Percentiles rank a stretch among this genome's conserved stretches.
These are phyloP conservation scores for Oryzaephilus surinamensis DNA, from an alignment of 1,140 invertebrate species.

Conservation along the genomic window DNA sequence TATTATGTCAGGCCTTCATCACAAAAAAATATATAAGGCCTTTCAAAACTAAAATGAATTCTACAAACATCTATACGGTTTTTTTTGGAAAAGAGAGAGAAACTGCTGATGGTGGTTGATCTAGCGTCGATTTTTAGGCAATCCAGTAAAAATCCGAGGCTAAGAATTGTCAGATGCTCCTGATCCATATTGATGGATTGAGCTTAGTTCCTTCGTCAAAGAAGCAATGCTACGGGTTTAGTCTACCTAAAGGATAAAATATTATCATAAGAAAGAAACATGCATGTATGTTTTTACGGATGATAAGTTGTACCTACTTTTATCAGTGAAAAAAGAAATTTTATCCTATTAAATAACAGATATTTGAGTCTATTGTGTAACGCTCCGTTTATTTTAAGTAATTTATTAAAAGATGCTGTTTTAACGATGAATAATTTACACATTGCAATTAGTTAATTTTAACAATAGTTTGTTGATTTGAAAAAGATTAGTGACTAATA, in stretches of 20 bases:
- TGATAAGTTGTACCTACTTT: no score
- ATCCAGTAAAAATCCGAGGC: conserved; percentile 19
- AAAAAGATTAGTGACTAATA: no score
- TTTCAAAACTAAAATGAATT: no score
- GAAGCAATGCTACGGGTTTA: conserved; percentile 6
- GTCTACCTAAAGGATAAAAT: conserved; percentile 10
- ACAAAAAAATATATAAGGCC: conserved; percentile 10
- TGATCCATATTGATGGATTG: conserved; percentile 23
- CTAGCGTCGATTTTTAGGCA: conserved; percentile 19
- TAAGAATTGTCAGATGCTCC: conserved; percentile 18
- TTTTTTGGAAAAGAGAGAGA: conserved; percentile 10
- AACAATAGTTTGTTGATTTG: no score
- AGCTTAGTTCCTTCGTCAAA: conserved; percentile 7
- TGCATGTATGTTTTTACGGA: conserved; percentile 11
- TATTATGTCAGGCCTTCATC: conserved; percentile 23
- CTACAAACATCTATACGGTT: no score
- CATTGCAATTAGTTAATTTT: no score
- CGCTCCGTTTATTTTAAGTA: no score
- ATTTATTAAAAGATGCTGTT: no score
- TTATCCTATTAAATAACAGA: no score
- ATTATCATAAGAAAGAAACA: conserved; percentile 21
- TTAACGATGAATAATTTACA: no score
- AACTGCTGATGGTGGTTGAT: conserved; percentile 14
- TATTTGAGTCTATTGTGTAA: no score
- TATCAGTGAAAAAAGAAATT: no score